phyloP scores from a whole-genome alignment of 2,888 invertebrate species.

The Eucera pruinosa region DNA sequence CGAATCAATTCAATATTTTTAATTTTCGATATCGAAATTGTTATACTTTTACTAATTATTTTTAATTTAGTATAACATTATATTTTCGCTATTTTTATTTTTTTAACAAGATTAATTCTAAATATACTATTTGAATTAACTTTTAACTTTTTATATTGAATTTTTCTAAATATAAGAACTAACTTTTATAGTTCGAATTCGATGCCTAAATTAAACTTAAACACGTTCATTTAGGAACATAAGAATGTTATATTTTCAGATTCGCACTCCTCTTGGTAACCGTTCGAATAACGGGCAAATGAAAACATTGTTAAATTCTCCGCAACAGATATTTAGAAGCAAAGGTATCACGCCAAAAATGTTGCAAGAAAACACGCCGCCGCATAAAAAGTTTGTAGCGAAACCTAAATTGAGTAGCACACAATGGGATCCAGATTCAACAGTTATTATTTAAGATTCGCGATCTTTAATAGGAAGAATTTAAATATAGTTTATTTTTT shows the following conservation, averaged over 20 bases:
- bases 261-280: conserved; percentile 79
- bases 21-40: no score
- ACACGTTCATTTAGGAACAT: not conserved
- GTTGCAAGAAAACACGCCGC: conserved; percentile 79
- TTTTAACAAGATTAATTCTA: no score
- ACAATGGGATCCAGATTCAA: conserved; percentile 78
- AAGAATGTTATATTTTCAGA: conserved; percentile 60
- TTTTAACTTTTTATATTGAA: no score
- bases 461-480: conserved; percentile 7
- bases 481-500: not conserved
- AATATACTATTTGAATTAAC: no score
- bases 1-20: no score
- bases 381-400: conserved; percentile 64
- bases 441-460: conserved; percentile 71
- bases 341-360: conserved; percentile 61
- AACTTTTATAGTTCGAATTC: no score
- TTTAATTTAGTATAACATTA: no score
- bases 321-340: conserved; percentile 69
- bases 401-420: conserved; percentile 69
- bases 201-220: no score
- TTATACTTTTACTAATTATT: no score
- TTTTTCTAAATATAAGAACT: no score
- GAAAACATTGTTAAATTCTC: conserved; percentile 66
- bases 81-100: no score
- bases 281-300: conserved; percentile 76